Evolutionary conservation across 1,140 invertebrate species (phyloP), one percentile per base, ranked within the genome.

Genomic region (Scylla paramamosain): DNA sequence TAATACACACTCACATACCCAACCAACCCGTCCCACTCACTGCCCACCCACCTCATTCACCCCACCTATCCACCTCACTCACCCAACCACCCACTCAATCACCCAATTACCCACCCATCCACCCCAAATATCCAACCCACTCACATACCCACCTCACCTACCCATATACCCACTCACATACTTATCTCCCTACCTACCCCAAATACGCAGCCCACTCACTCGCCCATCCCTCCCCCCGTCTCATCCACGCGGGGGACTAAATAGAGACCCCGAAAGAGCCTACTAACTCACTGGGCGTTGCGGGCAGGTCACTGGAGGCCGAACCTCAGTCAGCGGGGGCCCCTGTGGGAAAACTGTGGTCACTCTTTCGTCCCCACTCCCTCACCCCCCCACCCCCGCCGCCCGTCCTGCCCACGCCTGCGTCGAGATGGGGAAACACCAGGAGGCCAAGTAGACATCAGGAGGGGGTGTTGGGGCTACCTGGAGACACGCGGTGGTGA

Each of bases 201-300:
- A 39, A 1, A 2, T 6, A 39, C 39, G 1, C 39, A 39, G 1
- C 39, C 39, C 39, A 2, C 39, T 39, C 39, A 39, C 39, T 39
- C 39, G 3, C 67, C 67, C n/a, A 25, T n/a, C 39, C 91, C 16
- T 29, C 59, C 45, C 45, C 14, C 29, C 52, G 29, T 82, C 59
- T 28, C 52, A 28, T 8, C 59, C 52, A 59, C 14, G 91, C 82
- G 48, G 91, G 91, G 91, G 91, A 82, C 91, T 92, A 92, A 92
- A 8, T 82, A 29, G 91, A 77, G 48, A 82, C 12, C 59, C 91
- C 32, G 59, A 77, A 92, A 92, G 25, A 92, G n/a, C 91, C 91
- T 82, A 92, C 91, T 92, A 77, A 92, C n/a, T 82, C 31, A 59
- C 48, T 92, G 31, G 25, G 16, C 91, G 29, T 12, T n/a, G 52